Evolutionary conservation across 2,888 invertebrate genomes (phyloP), one percentile per base, ranked within the genome.

Genomic region (Heliconius ismenius): DNA sequence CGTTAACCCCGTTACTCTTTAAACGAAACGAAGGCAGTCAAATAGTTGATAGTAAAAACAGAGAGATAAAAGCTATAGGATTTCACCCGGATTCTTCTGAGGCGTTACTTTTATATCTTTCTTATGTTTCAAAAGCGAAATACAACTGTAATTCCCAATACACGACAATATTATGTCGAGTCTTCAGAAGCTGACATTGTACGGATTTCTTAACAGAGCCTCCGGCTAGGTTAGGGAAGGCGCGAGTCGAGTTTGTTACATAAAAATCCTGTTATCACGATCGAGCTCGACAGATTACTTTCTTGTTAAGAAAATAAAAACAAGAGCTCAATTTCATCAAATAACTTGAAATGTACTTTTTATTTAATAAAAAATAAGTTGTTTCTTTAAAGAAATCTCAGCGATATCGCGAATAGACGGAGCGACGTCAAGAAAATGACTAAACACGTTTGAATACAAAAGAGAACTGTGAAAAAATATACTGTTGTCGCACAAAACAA

Each of bases 291-390:
- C 92, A 93, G 92, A 93, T 93, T 93, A 93, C 92, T 93, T 92
- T 92, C 93, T 92, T 92, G 94, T 94, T 93, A 93, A 92, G 89
- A 92, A 90, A 91, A 92, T 92, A 89, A 91, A 91, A 92, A 92
- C 92, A 93, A 91, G 92, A 92, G 90, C 91, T 90, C 89, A 88
- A 89, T 91, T 90, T 89, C 88, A 88, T 88, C 88, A 88, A 89
- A 89, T 88, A 89, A 91, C 89, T 91, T 90, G 90, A 89, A 90
- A 90, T 81, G 85, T 86, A 87, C 86, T 81, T 79, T 79, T 78
- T 77, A 74, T 78, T 77, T 77, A 74, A 80, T 79, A 76, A 76
- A 76, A 64, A 65, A 60, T 60, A n/a, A 28, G 11, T 67, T 13
- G 15, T 67, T 76, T 65, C 63, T 62, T 65, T 65, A 43, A 39